Base-by-base conservation (phyloP, 1,140 invertebrate genomes). In the Drosophila pachea region DNA sequence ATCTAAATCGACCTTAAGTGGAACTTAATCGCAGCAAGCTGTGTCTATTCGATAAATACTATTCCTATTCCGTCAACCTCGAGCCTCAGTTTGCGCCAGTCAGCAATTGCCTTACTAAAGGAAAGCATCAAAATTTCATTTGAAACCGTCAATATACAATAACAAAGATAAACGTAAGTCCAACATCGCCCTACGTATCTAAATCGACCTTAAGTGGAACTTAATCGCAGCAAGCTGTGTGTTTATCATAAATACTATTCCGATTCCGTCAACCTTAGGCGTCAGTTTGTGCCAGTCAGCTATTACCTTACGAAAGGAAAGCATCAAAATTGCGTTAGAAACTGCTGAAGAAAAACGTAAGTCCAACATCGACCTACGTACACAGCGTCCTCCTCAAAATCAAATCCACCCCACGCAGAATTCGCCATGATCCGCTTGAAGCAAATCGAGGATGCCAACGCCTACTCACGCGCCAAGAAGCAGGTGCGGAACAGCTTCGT, bases 401-500 rank as follows among this genome's bases (percentile, higher is more conserved):
- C 12, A 14, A 43, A 14, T 4, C 11, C 40, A 11, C 14, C 9
- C 12, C 8, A 31, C n/a, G 8, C 32, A 69, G 67, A n/a, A 12
- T 43, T 58, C 22, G 50, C 47, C 11, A 83, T 83, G 79, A 74
- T 79, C 22, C 81, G 68, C 12, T 22, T 76, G 4, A 74, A 52
- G 49, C 43, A 68, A 32, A 36, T 68, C 32, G 73, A 73, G 8
- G 11, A 36, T 0, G 50, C 9, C 8, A 31, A 43, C 4, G 42
- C 59, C 7, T 73, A 76, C 11, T 12, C 60, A 0, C 64, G 49
- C 0, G 64, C 73, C 52, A 76, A 70, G 53, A 69, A 68, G 3
- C 81, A 84, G 36, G 66, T 76, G 5, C 68, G 56, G 2, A 76
- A 76, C 29, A 86, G 45, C 53, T 22, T 84, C 0, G 48, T 84